Conservation (phyloP, 1,140 invertebrate genomes). For the Oscheius sp. region DNA sequence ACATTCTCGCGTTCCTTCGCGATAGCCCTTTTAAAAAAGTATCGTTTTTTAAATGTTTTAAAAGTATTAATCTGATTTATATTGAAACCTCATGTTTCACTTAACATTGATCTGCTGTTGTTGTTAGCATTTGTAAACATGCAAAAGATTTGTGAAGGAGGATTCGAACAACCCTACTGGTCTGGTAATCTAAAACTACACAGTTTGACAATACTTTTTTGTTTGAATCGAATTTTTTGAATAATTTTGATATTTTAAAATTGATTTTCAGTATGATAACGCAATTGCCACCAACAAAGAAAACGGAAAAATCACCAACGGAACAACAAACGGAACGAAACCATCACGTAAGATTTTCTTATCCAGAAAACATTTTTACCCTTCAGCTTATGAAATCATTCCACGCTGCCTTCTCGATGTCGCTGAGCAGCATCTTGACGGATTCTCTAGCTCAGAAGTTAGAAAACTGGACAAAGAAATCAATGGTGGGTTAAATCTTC, state of each 20-base stretch:
- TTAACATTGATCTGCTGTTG: too few relatives aligned
- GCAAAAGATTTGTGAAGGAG: too few relatives aligned
- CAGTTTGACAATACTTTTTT: too few relatives aligned
- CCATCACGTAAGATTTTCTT: neutral
- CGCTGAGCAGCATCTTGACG: constrained; percentile 17
- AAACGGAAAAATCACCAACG: constrained; percentile 2
- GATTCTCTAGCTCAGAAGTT: constrained; percentile 23
- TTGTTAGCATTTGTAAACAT: too few relatives aligned
- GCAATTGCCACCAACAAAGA: constrained; percentile 2
- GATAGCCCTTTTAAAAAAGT: too few relatives aligned
- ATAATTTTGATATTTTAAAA: neutral
- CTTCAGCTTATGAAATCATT: constrained; percentile 20
- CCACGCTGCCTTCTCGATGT: constrained; percentile 9
- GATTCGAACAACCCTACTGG: too few relatives aligned
- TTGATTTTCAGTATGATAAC: constrained; percentile 22
- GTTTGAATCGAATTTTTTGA: too few relatives aligned
- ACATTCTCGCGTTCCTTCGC: too few relatives aligned
- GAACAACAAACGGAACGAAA: neutral
- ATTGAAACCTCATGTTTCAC: too few relatives aligned
- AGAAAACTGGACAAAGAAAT: constrained; percentile 32
- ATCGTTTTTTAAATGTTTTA: too few relatives aligned
- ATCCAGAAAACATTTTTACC: constrained; percentile 1
- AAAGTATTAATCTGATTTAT: too few relatives aligned
- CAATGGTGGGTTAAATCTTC: constrained; percentile 19
- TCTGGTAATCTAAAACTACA: too few relatives aligned